These are phyloP conservation scores for Euspilapteryx auroguttella DNA, from an alignment of 2,888 invertebrate genomes.

Conservation along the genomic window DNA sequence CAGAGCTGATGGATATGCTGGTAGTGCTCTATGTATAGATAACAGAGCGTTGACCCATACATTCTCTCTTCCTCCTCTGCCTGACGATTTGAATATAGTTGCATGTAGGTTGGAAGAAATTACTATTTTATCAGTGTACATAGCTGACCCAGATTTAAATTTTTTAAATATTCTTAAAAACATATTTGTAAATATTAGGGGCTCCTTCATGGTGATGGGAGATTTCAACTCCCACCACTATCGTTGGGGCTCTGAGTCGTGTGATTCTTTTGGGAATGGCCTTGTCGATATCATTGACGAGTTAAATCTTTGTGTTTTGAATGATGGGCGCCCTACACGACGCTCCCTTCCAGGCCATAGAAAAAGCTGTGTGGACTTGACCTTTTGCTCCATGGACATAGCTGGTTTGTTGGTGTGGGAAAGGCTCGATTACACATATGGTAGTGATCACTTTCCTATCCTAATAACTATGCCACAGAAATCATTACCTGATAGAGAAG, in stretches of 20 bases:
- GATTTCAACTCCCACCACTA: no score
- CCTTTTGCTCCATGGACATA: constrained; percentile 1
- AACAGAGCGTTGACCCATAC: neutral
- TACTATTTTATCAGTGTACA: constrained; percentile 3
- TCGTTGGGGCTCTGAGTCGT: no score
- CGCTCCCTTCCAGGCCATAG: neutral
- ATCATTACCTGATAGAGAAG: neutral
- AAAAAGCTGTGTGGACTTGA: constrained; percentile 3
- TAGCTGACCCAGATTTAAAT: neutral
- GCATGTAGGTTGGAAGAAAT: constrained; percentile 1
- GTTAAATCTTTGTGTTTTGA: constrained; percentile 4
- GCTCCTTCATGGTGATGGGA: no score
- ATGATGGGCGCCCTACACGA: constrained; percentile 4
- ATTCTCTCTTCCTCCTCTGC: neutral
- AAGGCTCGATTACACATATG: neutral
- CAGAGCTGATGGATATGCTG: neutral
- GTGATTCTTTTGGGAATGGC: constrained; percentile 1
- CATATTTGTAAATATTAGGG: neutral
- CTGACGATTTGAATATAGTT: constrained; percentile 2
- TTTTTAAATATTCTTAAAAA: neutral
- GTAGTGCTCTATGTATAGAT: neutral
- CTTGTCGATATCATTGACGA: constrained; percentile 4
- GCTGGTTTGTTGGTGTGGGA: constrained; percentile 1
- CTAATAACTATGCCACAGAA: neutral
- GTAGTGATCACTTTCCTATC: constrained; percentile 6